phyloP scores from a whole-genome alignment of 2,888 invertebrate species.

The Yponomeuta cagnagella region DNA sequence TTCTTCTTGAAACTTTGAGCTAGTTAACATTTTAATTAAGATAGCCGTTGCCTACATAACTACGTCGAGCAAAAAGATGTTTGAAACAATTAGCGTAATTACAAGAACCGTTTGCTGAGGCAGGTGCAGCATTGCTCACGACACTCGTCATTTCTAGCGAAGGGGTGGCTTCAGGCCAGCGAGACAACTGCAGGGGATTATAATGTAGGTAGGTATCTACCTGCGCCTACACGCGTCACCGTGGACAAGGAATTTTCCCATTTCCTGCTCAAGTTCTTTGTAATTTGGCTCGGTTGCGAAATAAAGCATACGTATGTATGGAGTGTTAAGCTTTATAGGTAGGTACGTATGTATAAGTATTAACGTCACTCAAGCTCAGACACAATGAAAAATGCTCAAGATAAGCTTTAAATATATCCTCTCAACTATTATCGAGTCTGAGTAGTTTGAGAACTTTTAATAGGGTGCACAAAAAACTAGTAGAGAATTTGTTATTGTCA shows the following conservation, averaged over 20 bases:
- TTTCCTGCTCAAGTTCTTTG: not conserved
- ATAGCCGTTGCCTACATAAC: conserved; percentile 5
- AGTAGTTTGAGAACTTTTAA: not conserved
- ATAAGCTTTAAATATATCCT: not conserved
- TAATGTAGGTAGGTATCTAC: not conserved
- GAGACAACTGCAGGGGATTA: conserved; percentile 4
- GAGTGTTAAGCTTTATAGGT: not conserved
- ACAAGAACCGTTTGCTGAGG: conserved; percentile 53
- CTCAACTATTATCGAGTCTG: not conserved
- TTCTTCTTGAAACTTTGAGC: no score
- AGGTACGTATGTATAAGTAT: not conserved
- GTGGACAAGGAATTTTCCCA: not conserved
- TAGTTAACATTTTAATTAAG: conserved; percentile 15
- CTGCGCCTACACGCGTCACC: not conserved
- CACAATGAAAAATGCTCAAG: not conserved
- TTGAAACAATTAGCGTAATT: conserved; percentile 65
- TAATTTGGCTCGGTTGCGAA: not conserved
- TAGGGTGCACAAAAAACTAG: not conserved
- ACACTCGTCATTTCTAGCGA: conserved; percentile 58
- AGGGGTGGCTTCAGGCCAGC: not conserved
- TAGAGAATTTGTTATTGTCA: not conserved
- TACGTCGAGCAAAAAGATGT: conserved; percentile 21
- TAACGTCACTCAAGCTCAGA: not conserved
- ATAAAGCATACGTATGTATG: not conserved
- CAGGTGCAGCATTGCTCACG: conserved; percentile 59